Percentiles rank a stretch among this genome's conserved stretches.
Evolutionary conservation across 2,888 invertebrate species (phyloP).

Genomic region (Oasisia sp.): DNA sequence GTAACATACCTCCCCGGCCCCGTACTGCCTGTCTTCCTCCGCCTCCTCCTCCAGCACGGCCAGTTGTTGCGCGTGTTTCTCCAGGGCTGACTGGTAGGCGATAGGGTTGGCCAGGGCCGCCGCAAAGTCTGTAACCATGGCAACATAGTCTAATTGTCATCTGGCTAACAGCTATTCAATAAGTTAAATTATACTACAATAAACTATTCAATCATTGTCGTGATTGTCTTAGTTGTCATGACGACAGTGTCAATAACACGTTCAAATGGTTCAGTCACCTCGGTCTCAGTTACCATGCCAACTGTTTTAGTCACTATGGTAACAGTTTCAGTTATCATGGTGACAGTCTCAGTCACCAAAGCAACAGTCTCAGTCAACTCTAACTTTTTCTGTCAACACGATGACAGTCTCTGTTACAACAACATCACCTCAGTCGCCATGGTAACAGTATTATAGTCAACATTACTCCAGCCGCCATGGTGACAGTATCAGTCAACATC

Average conservation of each 20-base stretch:
- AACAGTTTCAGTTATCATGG: neutral
- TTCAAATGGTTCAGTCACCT: no score
- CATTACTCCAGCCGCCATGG: no score
- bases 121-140: constrained; percentile 64
- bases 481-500: no score
- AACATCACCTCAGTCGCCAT: no score
- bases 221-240: neutral
- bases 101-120: constrained; percentile 93
- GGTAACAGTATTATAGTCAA: no score
- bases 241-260: no score
- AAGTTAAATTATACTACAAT: no score
- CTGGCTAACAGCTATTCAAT: neutral
- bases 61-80: constrained; percentile 90
- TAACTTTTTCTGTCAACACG: no score
- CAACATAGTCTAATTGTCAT: neutral
- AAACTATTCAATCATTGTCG: no score
- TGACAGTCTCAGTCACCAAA: constrained; percentile 3
- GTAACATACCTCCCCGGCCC: neutral
- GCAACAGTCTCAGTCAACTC: no score
- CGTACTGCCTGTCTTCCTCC: constrained; percentile 46
- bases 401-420: no score
- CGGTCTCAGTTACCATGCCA: no score
- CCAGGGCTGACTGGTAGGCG: constrained; percentile 93
- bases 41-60: constrained; percentile 89
- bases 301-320: neutral